Conservation (phyloP, 1,140 invertebrate species). For the Bombus pyrosoma region DNA sequence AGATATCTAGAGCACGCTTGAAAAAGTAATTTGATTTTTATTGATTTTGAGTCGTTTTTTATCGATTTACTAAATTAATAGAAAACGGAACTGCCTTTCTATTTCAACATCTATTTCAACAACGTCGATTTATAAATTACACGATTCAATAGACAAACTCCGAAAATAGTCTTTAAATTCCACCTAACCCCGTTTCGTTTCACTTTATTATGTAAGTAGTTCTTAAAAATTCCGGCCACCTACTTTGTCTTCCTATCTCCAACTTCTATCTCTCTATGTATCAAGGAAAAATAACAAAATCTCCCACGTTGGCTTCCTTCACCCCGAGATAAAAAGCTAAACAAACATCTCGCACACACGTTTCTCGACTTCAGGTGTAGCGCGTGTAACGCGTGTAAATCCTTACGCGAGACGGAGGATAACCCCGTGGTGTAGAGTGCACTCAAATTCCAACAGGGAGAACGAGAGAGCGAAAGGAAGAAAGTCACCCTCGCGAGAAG, state of each 20-base stretch:
- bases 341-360: not conserved
- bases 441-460: slow-evolving; percentile 21
- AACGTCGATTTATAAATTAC: not conserved
- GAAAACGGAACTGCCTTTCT: too few species aligned
- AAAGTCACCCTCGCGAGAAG: slow-evolving; percentile 9
- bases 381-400: slow-evolving; percentile 49
- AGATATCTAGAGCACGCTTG: too few species aligned
- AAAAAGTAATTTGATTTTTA: too few species aligned
- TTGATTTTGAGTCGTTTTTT: too few species aligned
- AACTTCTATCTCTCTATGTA: not conserved
- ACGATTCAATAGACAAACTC: not conserved
- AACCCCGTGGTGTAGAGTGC: slow-evolving; percentile 43
- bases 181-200: not conserved
- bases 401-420: slow-evolving; percentile 44
- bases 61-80: too few species aligned
- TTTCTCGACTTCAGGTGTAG: slow-evolving; percentile 14
- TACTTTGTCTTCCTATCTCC: not conserved
- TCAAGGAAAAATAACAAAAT: not conserved
- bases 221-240: not conserved
- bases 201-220: not conserved
- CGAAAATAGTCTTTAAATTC: not conserved
- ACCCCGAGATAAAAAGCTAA: not conserved
- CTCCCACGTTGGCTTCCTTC: not conserved
- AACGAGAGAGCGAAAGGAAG: not conserved
- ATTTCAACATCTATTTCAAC: too few species aligned